Evolutionary conservation across 2,888 invertebrate species (phyloP).

Genomic region (Subacronicta megacephala): DNA sequence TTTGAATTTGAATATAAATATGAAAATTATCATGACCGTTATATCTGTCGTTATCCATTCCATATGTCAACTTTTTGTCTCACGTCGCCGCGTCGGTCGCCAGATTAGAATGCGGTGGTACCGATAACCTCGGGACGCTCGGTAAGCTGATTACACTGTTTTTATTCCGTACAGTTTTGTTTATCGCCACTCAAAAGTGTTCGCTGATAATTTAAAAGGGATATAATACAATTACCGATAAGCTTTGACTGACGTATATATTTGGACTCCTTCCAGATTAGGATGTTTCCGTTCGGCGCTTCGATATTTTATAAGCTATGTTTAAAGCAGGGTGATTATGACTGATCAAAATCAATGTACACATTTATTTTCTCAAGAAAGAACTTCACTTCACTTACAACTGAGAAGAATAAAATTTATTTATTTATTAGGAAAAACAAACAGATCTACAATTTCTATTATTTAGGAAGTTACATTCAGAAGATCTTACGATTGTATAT

Average conservation of each 20-base stretch:
- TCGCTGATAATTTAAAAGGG: conserved; percentile 66
- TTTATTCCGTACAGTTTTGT: conserved; percentile 57
- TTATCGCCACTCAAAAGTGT: conserved; percentile 62
- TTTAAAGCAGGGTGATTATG: no score
- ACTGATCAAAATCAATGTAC: no score
- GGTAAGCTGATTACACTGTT: conserved; percentile 70
- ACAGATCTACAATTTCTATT: no score
- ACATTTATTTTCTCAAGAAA: no score
- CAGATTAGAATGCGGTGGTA: conserved; percentile 36
- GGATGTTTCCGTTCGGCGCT: conserved; percentile 6
- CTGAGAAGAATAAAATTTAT: no score
- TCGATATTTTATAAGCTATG: no score
- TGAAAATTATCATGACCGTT: conserved; percentile 24
- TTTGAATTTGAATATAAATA: conserved; percentile 15
- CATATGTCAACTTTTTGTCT: conserved; percentile 47
- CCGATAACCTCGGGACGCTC: conserved; percentile 65
- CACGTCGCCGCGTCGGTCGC: conserved; percentile 46
- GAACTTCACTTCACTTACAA: no score
- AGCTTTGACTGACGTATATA: conserved; percentile 58
- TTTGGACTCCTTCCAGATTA: conserved; percentile 54
- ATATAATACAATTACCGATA: conserved; percentile 65
- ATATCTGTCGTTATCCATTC: conserved; percentile 46
- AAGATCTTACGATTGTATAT: no score
- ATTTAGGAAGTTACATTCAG: no score
- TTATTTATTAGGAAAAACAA: no score